A percentile compares a stretch with the other conserved stretches of the same genome.
Evolutionary conservation across 1,140 invertebrate species (phyloP).

Genomic region (Aphelenchoides avenae): DNA sequence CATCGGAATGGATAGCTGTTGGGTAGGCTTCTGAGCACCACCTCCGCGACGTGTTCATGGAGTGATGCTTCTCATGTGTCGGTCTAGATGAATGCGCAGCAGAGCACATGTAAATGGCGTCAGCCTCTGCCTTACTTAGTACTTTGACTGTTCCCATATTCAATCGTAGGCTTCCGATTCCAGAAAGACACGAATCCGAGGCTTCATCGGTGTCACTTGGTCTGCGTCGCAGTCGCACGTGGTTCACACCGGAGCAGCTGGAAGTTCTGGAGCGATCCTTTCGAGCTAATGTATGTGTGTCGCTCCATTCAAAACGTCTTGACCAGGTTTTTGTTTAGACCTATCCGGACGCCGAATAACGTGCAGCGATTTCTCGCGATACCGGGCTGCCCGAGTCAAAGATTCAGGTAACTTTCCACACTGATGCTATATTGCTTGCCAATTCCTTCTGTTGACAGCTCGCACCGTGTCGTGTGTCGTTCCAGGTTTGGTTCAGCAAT

Average conservation of each 20-base stretch:
- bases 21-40: no score
- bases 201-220: not conserved
- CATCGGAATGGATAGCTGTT: no score
- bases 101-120: constrained; percentile 1
- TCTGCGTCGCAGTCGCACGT: constrained; percentile 87
- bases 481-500: constrained; percentile 56
- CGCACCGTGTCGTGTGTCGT: constrained; percentile 9
- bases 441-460: no score
- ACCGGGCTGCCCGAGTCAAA: constrained; percentile 47
- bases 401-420: constrained; percentile 45
- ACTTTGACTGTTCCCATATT: no score
- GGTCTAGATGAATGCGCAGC: constrained; percentile 13
- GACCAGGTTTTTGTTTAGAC: constrained; percentile 54
- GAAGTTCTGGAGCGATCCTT: constrained; percentile 91
- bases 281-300: constrained; percentile 35
- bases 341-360: constrained; percentile 54
- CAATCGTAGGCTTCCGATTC: not conserved
- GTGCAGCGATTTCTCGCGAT: constrained; percentile 37
- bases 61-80: no score
- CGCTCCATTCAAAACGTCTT: not conserved
- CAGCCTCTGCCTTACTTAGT: no score
- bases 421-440: no score
- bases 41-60: no score
- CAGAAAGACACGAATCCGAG: not conserved
- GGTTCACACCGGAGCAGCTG: constrained; percentile 97